These are phyloP conservation scores for Gila robusta DNA, from an alignment of 2,797 vertebrate genomes.

Conservation along the genomic window DNA sequence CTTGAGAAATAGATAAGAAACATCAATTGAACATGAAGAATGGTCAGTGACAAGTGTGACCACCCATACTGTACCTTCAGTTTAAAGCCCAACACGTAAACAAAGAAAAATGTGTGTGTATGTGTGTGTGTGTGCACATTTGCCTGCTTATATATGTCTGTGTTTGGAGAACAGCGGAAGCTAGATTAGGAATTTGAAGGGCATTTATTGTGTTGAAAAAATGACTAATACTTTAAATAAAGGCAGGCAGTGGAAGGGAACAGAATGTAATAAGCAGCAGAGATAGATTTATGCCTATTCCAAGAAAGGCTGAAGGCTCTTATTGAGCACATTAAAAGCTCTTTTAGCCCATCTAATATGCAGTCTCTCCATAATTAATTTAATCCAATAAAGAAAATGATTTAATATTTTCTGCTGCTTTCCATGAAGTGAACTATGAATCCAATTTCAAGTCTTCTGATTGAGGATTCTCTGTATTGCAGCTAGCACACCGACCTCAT, in stretches of 20 bases:
- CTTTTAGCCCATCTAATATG: slow-evolving; percentile 70
- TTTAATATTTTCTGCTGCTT: slow-evolving; percentile 71
- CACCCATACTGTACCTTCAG: slow-evolving; percentile 33
- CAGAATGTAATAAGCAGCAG: slow-evolving; percentile 58
- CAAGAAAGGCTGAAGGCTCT: slow-evolving; percentile 73
- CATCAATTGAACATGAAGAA: slow-evolving; percentile 31
- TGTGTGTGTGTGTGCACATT: not conserved
- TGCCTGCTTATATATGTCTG: slow-evolving; percentile 32
- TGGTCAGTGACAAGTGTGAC: slow-evolving; percentile 57
- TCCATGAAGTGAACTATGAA: slow-evolving; percentile 73
- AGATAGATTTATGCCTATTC: slow-evolving; percentile 70
- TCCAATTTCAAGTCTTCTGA: slow-evolving; percentile 74
- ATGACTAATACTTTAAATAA: slow-evolving; percentile 57
- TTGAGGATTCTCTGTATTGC: slow-evolving; percentile 72
- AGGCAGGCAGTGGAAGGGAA: slow-evolving; percentile 60
- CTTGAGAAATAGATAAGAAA: slow-evolving; percentile 31
- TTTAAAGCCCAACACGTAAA: slow-evolving; percentile 36
- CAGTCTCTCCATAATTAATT: slow-evolving; percentile 77
- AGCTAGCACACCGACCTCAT: slow-evolving; percentile 66
- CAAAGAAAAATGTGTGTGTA: not conserved
- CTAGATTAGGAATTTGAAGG: slow-evolving; percentile 52
- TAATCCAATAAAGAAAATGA: slow-evolving; percentile 66
- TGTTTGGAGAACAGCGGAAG: slow-evolving; percentile 38
- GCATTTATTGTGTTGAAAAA: slow-evolving; percentile 54
- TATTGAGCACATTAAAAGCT: slow-evolving; percentile 73